Conservation (phyloP, 2,113 vertebrate genomes). For the Nicator chloris region DNA sequence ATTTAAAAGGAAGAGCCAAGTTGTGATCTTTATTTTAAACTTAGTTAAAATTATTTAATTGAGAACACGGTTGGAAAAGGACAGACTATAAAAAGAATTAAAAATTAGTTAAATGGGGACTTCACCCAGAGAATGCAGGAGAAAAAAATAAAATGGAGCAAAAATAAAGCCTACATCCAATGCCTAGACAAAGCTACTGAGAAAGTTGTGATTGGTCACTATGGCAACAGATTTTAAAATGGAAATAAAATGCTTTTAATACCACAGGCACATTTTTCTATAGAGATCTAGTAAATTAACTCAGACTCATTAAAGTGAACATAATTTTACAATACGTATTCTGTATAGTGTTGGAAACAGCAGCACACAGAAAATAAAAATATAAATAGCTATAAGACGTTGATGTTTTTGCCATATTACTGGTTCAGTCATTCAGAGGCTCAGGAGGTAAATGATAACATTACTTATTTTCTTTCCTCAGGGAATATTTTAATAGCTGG, state of each 20-base stretch:
- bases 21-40: not conserved
- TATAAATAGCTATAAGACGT: not conserved
- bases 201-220: slow-evolving; percentile 41
- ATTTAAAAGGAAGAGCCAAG: not conserved
- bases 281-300: not conserved
- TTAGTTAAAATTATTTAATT: not conserved
- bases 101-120: slow-evolving; percentile 1
- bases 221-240: slow-evolving; percentile 58
- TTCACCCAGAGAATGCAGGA: not conserved
- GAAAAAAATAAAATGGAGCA: not conserved
- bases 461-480: not conserved
- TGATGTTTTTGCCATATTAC: not conserved
- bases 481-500: slow-evolving; percentile 5
- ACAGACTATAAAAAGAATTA: not conserved
- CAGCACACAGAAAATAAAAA: not conserved
- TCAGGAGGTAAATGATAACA: not conserved
- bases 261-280: not conserved
- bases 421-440: not conserved
- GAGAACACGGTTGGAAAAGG: not conserved
- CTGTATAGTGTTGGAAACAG: not conserved
- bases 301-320: not conserved
- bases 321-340: not conserved
- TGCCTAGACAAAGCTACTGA: slow-evolving; percentile 20
- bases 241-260: slow-evolving; percentile 39
- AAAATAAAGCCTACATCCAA: not conserved